Evolutionary conservation across 1,140 invertebrate genomes (phyloP).

Genomic region (Drosophila parabipectinata): DNA sequence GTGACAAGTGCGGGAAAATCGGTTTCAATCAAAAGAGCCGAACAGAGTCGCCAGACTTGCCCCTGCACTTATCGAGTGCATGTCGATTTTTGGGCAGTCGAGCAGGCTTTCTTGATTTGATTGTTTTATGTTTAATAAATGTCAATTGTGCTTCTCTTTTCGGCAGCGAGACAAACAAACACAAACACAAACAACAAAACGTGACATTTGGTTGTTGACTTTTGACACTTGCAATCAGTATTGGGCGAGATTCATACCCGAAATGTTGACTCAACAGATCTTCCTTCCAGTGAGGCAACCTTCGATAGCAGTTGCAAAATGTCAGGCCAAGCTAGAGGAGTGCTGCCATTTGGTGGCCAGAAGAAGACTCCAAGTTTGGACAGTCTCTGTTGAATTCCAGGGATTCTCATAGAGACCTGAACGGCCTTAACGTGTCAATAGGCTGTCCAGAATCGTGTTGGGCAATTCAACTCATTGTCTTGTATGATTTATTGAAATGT

Average conservation of each 20-base stretch:
- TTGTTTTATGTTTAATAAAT: conserved; percentile 67
- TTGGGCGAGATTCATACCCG: conserved; percentile 69
- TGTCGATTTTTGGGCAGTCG: conserved; percentile 31
- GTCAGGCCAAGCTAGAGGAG: conserved; percentile 46
- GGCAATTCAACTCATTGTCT: conserved; percentile 41
- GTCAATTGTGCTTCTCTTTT: conserved; percentile 61
- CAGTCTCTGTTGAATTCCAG: neutral
- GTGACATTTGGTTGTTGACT: conserved; percentile 80
- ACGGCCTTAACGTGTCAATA: conserved; percentile 30
- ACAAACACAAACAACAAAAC: conserved; percentile 69
- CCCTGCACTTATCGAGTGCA: conserved; percentile 59
- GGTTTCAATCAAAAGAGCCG: conserved; percentile 47
- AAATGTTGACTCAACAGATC: conserved; percentile 55
- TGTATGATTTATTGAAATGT: conserved; percentile 69
- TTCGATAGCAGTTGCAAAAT: conserved; percentile 53
- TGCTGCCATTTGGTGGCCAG: conserved; percentile 61
- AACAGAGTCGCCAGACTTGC: conserved; percentile 33
- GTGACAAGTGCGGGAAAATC: conserved; percentile 68
- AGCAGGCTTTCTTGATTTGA: conserved; percentile 4
- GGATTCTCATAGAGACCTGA: conserved; percentile 14
- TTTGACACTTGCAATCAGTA: conserved; percentile 79
- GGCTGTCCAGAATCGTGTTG: conserved; percentile 52
- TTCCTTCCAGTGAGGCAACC: conserved; percentile 72
- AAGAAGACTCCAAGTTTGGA: conserved; percentile 31
- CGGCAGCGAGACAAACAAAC: conserved; percentile 37